Evolutionary conservation across 1,140 invertebrate genomes (phyloP).

Genomic region (Xylocopa sonorina): DNA sequence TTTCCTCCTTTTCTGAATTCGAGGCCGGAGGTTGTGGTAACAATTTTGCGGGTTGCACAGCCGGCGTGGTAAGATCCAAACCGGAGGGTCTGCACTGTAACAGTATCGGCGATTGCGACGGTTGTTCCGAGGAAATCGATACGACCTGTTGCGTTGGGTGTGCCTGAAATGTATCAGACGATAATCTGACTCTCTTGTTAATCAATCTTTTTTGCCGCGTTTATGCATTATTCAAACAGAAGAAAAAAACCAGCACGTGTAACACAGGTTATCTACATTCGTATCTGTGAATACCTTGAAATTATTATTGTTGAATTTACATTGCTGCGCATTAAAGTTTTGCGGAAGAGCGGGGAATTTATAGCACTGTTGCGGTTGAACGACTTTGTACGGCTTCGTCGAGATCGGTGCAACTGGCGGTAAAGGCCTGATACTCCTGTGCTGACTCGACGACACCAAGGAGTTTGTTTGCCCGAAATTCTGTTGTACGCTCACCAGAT

Average conservation of each 20-base stretch:
- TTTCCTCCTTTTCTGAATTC: slow-evolving; percentile 77
- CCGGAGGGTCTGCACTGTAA: slow-evolving; percentile 74
- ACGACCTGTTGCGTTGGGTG: slow-evolving; percentile 69
- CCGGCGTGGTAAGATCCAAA: slow-evolving; percentile 74
- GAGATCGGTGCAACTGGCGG: slow-evolving; percentile 62
- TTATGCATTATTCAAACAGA: slow-evolving; percentile 30
- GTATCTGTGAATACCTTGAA: slow-evolving; percentile 69
- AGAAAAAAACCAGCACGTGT: too few relatives aligned
- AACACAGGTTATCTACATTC: not conserved
- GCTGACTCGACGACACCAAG: slow-evolving; percentile 59
- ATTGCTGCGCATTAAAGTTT: slow-evolving; percentile 78
- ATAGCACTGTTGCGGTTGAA: slow-evolving; percentile 75
- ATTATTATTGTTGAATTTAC: slow-evolving; percentile 73
- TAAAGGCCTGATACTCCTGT: slow-evolving; percentile 67
- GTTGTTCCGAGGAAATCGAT: slow-evolving; percentile 68
- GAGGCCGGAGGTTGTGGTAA: slow-evolving; percentile 69
- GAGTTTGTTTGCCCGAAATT: slow-evolving; percentile 61
- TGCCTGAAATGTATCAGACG: slow-evolving; percentile 58
- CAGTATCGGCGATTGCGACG: slow-evolving; percentile 71
- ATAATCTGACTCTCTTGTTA: slow-evolving; percentile 7
- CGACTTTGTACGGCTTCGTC: slow-evolving; percentile 74
- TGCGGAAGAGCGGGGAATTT: slow-evolving; percentile 78
- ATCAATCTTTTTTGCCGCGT: not conserved
- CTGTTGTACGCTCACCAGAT: slow-evolving; percentile 66
- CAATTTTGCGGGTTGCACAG: slow-evolving; percentile 76